Evolutionary conservation across 2,797 vertebrate genomes (phyloP), one percentile per base, ranked within the genome.

Genomic region (Intellagama lesueurii): DNA sequence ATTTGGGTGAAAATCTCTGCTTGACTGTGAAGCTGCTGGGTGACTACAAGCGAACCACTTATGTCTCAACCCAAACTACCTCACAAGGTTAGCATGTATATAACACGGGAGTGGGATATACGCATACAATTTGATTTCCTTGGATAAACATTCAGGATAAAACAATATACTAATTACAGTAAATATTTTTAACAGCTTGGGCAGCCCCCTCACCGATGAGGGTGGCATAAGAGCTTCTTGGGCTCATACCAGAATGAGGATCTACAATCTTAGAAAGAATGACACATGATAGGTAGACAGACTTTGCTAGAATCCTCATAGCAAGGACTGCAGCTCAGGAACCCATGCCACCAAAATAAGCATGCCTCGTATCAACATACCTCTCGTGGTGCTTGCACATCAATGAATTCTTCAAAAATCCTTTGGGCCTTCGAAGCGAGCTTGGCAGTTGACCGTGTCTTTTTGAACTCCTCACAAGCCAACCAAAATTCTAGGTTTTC

Each of bases 401-500:
- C 97, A 0, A 98, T 96, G 91, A 97, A 98, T 92, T 98, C 97
- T 93, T 97, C 97, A 0, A 97, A 98, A 95, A 98, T 98, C 79
- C 96, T 92, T 35, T 96, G 96, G n/a, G 97, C 97, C 92, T 97
- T 97, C 90, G 97, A 93, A 40, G 96, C 96, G 91, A 98, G 91
- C 83, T 98, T 98, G 86, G 96, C 94, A 0, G 96, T 91, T 0
- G 97, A 98, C 49, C 97, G 96, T 11, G 97, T 97, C 92, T 97
- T 97, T 93, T 97, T 97, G 95, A 97, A 98, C 82, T 98, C 97
- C 90, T 98, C 97, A 0, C 97, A 98, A 87, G 97, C 97, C 0
- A 98, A 72, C 97, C 97, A 98, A 94, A 98, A 98, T 83, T 98
- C 97, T 90, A 98, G 91, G 91, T 98, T 98, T 91, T 98, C 97